These are phyloP conservation scores for Bujurquina vittata DNA, from an alignment of 2,113 vertebrate species.

Conservation along the genomic window DNA sequence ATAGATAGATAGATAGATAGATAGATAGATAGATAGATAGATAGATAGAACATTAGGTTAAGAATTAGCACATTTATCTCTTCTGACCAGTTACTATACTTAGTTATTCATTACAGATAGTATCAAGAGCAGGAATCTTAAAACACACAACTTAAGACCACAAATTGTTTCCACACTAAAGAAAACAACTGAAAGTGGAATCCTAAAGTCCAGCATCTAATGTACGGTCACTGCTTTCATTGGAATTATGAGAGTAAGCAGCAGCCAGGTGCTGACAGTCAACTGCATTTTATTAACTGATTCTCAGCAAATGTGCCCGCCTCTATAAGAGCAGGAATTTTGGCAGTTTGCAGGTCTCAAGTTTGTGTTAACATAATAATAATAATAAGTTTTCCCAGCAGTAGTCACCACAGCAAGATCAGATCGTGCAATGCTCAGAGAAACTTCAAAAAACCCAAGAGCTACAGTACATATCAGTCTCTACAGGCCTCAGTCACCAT, in stretches of 20 bases:
- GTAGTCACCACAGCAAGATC: accelerated
- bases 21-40: too few species aligned
- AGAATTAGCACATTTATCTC: too few species aligned
- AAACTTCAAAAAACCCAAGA: background rate
- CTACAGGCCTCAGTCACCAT: background rate
- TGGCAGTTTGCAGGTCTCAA: background rate
- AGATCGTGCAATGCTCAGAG: background rate
- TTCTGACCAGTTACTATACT: too few species aligned
- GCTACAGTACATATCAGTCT: background rate
- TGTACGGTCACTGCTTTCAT: background rate
- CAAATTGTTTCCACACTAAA: too few species aligned
- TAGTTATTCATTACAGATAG: too few species aligned
- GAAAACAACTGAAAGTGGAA: too few species aligned
- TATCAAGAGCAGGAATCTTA: too few species aligned
- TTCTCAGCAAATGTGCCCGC: background rate
- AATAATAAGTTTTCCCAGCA: background rate
- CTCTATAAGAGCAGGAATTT: background rate
- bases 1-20: too few species aligned
- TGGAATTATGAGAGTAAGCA: background rate
- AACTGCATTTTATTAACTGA: background rate
- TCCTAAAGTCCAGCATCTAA: too few species aligned
- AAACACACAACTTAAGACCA: too few species aligned
- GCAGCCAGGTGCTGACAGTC: background rate
- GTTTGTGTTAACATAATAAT: background rate
- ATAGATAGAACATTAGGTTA: too few species aligned